These are phyloP conservation scores for Plebejus anna DNA, from an alignment of 2,888 invertebrate species.

Conservation along the genomic window DNA sequence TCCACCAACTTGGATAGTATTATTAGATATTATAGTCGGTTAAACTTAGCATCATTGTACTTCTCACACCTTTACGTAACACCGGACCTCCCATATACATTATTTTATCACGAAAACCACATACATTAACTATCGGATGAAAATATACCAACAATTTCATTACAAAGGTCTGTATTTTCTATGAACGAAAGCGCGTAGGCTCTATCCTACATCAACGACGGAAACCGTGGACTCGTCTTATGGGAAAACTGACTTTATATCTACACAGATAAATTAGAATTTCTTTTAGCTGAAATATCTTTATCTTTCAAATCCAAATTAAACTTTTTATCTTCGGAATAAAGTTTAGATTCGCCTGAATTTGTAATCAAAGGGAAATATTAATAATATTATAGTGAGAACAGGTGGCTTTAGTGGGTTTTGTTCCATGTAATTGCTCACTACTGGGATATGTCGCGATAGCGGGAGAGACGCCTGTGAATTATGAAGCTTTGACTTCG, in stretches of 20 bases:
- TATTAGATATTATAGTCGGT: too few relatives aligned
- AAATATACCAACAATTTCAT: constrained; percentile 71
- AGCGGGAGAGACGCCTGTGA: constrained; percentile 55
- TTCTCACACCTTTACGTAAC: neutral
- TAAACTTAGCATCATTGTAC: too few relatives aligned
- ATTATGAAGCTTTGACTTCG: constrained; percentile 46
- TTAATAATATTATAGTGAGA: constrained; percentile 61
- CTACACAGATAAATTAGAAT: constrained; percentile 36
- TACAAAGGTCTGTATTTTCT: constrained; percentile 67
- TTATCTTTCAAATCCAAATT: constrained; percentile 38
- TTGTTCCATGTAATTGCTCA: constrained; percentile 69
- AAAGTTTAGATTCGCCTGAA: constrained; percentile 41
- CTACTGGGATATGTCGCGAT: constrained; percentile 59
- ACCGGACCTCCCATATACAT: constrained; percentile 59
- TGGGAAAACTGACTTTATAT: constrained; percentile 37
- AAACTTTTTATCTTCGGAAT: constrained; percentile 37
- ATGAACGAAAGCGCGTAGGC: constrained; percentile 74
- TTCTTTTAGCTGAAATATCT: constrained; percentile 31
- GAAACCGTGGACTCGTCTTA: constrained; percentile 39
- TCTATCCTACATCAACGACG: constrained; percentile 59
- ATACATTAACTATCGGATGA: constrained; percentile 56
- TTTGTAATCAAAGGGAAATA: constrained; percentile 46
- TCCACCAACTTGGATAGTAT: too few relatives aligned
- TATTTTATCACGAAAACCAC: constrained; percentile 46
- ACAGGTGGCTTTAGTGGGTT: constrained; percentile 69